Evolutionary conservation across 2,797 vertebrate species (phyloP).

Genomic region (Neosilurus hyrtlii): DNA sequence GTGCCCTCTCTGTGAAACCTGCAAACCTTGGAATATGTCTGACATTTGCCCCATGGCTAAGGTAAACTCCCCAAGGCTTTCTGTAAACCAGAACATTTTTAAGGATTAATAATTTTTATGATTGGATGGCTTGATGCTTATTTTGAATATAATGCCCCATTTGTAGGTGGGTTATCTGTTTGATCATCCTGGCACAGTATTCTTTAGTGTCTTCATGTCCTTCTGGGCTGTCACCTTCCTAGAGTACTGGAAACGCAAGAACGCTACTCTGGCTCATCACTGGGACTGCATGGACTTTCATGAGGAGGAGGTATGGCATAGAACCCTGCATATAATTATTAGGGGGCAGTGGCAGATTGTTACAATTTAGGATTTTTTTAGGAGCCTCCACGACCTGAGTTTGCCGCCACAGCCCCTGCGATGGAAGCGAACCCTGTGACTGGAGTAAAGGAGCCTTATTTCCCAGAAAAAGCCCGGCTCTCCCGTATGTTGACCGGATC

Average conservation of each 20-base stretch:
- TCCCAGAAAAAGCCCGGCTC: constrained; percentile 69
- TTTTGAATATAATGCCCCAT: background rate
- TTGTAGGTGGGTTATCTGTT: constrained; percentile 77
- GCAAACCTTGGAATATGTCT: constrained; percentile 77
- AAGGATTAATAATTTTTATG: background rate
- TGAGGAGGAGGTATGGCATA: constrained; percentile 72
- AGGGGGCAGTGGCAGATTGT: background rate
- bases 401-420: constrained; percentile 73
- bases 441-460: constrained; percentile 78
- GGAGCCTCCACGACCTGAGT: constrained; percentile 78
- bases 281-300: constrained; percentile 83
- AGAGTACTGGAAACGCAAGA: constrained; percentile 81
- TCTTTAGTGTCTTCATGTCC: constrained; percentile 84
- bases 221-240: constrained; percentile 81
- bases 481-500: constrained; percentile 76
- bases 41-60: constrained; percentile 83
- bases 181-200: constrained; percentile 76
- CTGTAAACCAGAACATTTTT: background rate
- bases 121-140: background rate
- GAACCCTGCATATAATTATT: background rate
- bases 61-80: constrained; percentile 56
- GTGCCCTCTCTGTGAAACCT: constrained; percentile 79
- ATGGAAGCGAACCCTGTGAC: constrained; percentile 80
- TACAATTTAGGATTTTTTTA: constrained; percentile 38
- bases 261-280: constrained; percentile 76